These are phyloP conservation scores for Lycocorax pyrrhopterus DNA, from an alignment of 2,113 vertebrate genomes.

Conservation along the genomic window DNA sequence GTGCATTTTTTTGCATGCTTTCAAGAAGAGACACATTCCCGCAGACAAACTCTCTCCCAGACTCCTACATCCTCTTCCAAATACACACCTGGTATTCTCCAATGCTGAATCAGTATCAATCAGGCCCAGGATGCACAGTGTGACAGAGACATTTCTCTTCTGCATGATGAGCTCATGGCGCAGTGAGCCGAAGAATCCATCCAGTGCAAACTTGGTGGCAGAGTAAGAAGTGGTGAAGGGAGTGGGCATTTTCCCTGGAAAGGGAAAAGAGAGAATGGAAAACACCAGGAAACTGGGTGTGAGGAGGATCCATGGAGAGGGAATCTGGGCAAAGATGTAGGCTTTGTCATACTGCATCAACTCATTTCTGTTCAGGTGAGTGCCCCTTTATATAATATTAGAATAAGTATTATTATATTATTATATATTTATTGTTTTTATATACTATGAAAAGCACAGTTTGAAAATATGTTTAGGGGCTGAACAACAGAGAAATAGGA, in stretches of 20 bases:
- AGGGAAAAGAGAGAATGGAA: background rate
- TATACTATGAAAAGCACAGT: background rate
- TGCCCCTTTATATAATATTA: background rate
- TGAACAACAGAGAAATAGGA: background rate
- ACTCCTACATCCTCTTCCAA: background rate
- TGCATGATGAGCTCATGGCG: constrained; percentile 81
- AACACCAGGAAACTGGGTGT: background rate
- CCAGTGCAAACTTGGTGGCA: constrained; percentile 83
- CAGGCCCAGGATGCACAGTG: constrained; percentile 81
- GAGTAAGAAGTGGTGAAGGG: constrained; percentile 78
- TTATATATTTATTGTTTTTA: background rate
- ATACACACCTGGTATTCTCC: constrained; percentile 72
- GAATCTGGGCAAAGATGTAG: background rate
- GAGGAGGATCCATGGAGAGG: background rate
- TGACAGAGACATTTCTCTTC: constrained; percentile 77
- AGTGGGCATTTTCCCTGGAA: constrained; percentile 72
- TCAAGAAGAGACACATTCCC: background rate
- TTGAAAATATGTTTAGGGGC: background rate
- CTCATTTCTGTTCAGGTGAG: background rate
- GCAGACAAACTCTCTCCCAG: background rate
- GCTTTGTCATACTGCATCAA: background rate
- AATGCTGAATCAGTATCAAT: constrained; percentile 75
- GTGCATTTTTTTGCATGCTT: background rate
- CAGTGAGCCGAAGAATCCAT: constrained; percentile 82
- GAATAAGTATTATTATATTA: background rate